Conservation (phyloP, 2,113 vertebrate genomes). For the Periophthalmus modestus region DNA sequence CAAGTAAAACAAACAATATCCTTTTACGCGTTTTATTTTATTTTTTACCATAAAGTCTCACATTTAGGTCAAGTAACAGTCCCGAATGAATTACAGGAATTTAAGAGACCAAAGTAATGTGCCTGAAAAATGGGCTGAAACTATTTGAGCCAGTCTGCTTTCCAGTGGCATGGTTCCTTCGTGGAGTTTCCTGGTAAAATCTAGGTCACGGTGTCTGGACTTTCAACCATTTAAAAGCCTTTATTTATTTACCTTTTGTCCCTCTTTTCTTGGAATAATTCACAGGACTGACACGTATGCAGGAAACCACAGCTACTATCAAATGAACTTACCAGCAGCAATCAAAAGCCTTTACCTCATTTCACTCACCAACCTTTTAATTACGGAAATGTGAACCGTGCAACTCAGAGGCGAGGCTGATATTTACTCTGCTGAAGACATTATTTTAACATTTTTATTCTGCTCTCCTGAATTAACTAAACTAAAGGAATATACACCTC, state of each 20-base stretch:
- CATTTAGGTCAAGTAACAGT: conserved; percentile 34
- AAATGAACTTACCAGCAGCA: background rate
- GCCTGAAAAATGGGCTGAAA: background rate
- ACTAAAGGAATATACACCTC: too few species aligned
- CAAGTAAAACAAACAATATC: background rate
- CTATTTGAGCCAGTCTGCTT: background rate
- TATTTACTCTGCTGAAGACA: background rate
- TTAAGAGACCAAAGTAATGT: conserved; percentile 28
- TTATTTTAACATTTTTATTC: background rate
- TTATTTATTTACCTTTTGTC: background rate
- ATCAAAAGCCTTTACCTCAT: background rate
- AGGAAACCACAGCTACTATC: background rate
- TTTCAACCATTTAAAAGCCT: background rate
- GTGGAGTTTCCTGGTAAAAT: background rate
- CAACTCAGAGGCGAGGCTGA: background rate
- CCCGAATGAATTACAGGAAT: conserved; percentile 25
- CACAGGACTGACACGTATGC: background rate
- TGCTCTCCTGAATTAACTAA: too few species aligned
- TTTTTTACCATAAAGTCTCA: conserved; percentile 10
- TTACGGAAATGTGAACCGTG: background rate
- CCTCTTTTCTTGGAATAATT: background rate
- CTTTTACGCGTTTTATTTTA: conserved; percentile 25
- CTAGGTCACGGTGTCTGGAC: background rate
- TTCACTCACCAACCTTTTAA: background rate
- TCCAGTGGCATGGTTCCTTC: background rate